Evolutionary conservation across 2,113 vertebrate genomes (phyloP).

Genomic region (Dipodomys spectabilis): DNA sequence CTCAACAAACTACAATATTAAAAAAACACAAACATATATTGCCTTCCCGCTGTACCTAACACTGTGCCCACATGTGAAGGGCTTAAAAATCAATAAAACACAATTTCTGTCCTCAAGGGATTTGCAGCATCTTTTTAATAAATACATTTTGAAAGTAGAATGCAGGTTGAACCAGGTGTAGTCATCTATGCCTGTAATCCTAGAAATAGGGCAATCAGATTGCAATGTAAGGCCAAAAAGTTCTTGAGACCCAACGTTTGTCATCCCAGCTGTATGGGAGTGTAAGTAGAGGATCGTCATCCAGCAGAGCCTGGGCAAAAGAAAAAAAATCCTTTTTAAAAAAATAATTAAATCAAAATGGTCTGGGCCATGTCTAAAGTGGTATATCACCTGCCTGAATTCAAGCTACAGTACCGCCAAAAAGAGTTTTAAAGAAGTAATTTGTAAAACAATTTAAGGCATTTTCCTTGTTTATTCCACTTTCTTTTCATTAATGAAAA

Average conservation of each 20-base stretch:
- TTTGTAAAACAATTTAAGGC: constrained; percentile 2
- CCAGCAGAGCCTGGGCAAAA: no score
- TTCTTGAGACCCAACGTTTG: no score
- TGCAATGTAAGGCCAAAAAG: no score
- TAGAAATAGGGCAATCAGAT: no score
- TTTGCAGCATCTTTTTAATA: background rate
- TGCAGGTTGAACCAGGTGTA: background rate
- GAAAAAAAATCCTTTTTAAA: no score
- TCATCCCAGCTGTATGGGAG: no score
- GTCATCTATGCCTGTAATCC: no score
- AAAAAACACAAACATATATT: background rate
- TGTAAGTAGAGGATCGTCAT: no score
- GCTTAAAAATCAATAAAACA: background rate
- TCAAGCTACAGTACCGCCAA: no score
- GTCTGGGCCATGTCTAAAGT: no score
- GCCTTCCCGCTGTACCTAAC: background rate
- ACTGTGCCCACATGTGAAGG: background rate
- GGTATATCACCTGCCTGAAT: no score
- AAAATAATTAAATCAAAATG: no score
- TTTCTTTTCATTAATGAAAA: background rate
- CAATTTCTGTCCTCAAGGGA: background rate
- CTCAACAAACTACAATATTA: background rate
- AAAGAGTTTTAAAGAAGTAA: background rate
- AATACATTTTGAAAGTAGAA: background rate
- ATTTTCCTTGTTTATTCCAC: background rate